Conservation (phyloP, 2,113 vertebrate species). For the Cyanoderma ruficeps region DNA sequence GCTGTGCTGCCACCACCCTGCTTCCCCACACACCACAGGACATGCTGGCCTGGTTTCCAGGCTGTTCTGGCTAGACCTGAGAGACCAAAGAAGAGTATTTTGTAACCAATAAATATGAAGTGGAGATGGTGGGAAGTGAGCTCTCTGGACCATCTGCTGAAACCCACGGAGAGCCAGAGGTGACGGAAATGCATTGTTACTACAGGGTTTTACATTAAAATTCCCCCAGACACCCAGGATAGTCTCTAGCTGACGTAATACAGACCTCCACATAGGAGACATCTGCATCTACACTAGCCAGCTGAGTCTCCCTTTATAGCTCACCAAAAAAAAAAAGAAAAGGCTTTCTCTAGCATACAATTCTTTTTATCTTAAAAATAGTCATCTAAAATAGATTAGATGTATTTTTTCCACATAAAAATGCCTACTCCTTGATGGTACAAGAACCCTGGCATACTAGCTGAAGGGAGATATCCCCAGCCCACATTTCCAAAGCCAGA, state of each 20-base stretch:
- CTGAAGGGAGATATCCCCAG: background rate
- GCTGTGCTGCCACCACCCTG: background rate
- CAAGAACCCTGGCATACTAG: background rate
- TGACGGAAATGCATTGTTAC: background rate
- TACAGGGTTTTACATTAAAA: background rate
- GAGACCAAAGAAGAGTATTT: background rate
- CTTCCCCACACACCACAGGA: background rate
- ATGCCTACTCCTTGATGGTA: background rate
- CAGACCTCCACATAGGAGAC: background rate
- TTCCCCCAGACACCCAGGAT: background rate
- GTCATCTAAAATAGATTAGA: background rate
- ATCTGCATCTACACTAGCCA: background rate
- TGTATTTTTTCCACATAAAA: background rate
- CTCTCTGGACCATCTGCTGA: background rate
- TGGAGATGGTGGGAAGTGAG: background rate
- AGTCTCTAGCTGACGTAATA: background rate
- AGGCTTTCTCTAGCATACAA: background rate
- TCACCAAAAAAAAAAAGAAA: background rate
- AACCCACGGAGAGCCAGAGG: background rate
- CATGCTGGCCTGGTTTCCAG: background rate
- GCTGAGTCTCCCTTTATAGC: background rate
- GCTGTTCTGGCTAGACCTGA: background rate
- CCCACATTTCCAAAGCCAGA: background rate
- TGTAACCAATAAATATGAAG: background rate
- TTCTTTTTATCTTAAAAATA: constrained; percentile 33